Evolutionary conservation across 1,140 invertebrate genomes (phyloP).

Genomic region (Sogatella furcifera): DNA sequence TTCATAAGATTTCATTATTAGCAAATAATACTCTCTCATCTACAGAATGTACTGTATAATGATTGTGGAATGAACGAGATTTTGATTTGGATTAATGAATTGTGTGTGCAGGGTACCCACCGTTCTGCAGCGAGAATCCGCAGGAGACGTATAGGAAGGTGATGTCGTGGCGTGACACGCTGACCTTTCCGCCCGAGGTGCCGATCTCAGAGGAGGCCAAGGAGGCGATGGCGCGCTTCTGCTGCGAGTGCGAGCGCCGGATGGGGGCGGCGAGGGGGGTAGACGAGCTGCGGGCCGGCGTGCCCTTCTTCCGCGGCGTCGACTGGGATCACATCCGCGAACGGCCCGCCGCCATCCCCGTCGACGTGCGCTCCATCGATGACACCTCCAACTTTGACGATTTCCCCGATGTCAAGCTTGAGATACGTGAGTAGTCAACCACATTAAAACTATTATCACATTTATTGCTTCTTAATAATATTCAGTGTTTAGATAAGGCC

Average conservation of each 20-base stretch:
- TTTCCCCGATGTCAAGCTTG: conserved; percentile 96
- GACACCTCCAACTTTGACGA: conserved; percentile 99
- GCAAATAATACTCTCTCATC: too few relatives aligned
- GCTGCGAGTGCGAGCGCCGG: conserved; percentile 83
- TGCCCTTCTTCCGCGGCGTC: conserved; percentile 82
- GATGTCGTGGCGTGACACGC: conserved; percentile 97
- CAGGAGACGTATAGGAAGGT: conserved; percentile 99
- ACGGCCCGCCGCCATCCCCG: conserved; percentile 91
- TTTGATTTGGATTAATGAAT: too few relatives aligned
- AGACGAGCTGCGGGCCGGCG: conserved; percentile 47
- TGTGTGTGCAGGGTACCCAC: conserved; percentile 73
- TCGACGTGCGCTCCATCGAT: conserved; percentile 87
- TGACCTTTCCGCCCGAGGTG: conserved; percentile 97
- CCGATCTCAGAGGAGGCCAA: conserved; percentile 92
- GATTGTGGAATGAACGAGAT: too few relatives aligned
- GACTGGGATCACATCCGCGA: conserved; percentile 96
- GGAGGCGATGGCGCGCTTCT: conserved; percentile 81
- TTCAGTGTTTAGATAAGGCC: too few relatives aligned
- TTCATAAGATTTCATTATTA: too few relatives aligned
- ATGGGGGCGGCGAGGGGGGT: conserved; percentile 83
- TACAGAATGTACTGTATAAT: too few relatives aligned
- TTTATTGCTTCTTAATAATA: too few relatives aligned
- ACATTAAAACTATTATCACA: not conserved
- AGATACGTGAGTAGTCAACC: conserved; percentile 75
- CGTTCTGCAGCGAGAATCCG: conserved; percentile 98